Base-by-base conservation (phyloP, 1,140 invertebrate genomes). In the Tetraneura akinire region DNA sequence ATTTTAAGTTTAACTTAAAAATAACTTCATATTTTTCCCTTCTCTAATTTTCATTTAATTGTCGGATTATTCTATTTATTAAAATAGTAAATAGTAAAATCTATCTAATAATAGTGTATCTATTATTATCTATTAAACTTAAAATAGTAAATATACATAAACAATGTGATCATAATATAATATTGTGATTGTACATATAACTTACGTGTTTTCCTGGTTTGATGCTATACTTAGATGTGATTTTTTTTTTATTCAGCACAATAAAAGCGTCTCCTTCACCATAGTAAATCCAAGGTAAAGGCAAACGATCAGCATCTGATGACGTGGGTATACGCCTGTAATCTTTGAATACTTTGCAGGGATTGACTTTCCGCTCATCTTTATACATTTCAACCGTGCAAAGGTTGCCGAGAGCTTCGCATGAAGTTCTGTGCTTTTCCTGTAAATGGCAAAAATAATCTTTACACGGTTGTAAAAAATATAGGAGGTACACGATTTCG, bases 351-450 rank as follows among this genome's bases (percentile, higher is more conserved):
- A 88, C 81, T 80, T 86, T 86, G 1, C 88, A 86, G 5, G 84
- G 84, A 66, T 83, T 87, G 18, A 86, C 85, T 78, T 74, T 68
- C 0, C 73, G 49, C 80, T 88, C 87, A 74, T 88, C 87, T 23
- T 86, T 85, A 80, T 86, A 89, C 53, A 91, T 85, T 1, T 89
- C 88, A 32, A 92, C 83, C 0, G 88, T 86, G 83, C 92, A 93
- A 83, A 92, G 87, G 85, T 94, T 93, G 3, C 89, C 89, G 49
- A 93, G 84, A 73, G 89, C 85, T 84, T 92, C 89, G 83, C 92
- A 94, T 9, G 91, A 88, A 26, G 86, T 87, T 64, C 81, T 84
- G 83, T 89, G 86, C 68, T 86, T 86, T 80, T 86, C 86, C 86
- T 88, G 80, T 81, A 82, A 76, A 83, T n/a, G 14, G 14, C n/a